Percentiles rank a stretch among this genome's conserved stretches.
Evolutionary conservation across 2,797 vertebrate genomes (phyloP).

Genomic region (Harpagifer antarcticus): DNA sequence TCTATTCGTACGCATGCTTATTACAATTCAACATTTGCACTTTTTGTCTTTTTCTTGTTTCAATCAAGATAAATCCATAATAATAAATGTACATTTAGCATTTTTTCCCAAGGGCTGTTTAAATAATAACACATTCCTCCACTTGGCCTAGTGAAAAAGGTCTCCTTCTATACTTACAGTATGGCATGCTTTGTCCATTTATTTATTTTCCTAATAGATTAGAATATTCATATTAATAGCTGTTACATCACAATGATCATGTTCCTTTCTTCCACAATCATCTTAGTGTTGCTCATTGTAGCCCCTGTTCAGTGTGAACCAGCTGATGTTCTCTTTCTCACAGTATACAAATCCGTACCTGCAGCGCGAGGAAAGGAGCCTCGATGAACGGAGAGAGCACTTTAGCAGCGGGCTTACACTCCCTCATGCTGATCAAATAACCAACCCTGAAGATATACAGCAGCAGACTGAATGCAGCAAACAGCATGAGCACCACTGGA

Average conservation of each 20-base stretch:
- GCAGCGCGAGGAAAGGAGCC: slow-evolving; percentile 86
- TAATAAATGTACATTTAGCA: too few relatives aligned
- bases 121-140: too few relatives aligned
- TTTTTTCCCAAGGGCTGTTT: too few relatives aligned
- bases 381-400: slow-evolving; percentile 85
- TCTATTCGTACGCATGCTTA: too few relatives aligned
- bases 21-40: too few relatives aligned
- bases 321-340: neutral
- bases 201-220: neutral
- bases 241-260: neutral
- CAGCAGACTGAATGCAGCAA: slow-evolving; percentile 86
- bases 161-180: too few relatives aligned
- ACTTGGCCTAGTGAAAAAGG: too few relatives aligned
- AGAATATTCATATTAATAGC: neutral
- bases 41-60: too few relatives aligned
- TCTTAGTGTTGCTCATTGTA: neutral
- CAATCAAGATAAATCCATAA: too few relatives aligned
- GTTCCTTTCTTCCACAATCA: neutral
- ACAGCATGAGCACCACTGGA: slow-evolving; percentile 88
- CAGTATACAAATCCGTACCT: slow-evolving; percentile 80
- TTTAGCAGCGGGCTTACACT: slow-evolving; percentile 78
- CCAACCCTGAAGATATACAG: slow-evolving; percentile 87
- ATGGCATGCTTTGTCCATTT: neutral
- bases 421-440: slow-evolving; percentile 76
- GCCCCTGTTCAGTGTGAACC: neutral